Base-by-base conservation (phyloP, 2,113 vertebrate genomes). In the Chamaea fasciata region DNA sequence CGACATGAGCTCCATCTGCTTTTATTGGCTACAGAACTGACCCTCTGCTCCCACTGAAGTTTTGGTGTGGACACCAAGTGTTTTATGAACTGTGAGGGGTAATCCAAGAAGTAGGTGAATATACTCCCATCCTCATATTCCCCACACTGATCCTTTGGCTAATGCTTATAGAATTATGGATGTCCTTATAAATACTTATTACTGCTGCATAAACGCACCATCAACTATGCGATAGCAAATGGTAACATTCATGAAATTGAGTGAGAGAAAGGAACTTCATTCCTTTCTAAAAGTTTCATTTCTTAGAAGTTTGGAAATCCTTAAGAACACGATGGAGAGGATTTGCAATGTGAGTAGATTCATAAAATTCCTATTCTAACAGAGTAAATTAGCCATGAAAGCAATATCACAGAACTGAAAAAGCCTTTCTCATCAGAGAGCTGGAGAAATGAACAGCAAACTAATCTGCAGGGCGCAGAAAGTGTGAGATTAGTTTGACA, bases 381-480 rank as follows among this genome's bases (percentile, higher is more conserved):
- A 52, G 65, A 44, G 6, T 87, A 94, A 95, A 94, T 86, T 94
- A 93, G 39, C 77, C 74, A 76, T 96, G 83, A 96, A 94, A 95
- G 69, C 73, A 87, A 30, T 86, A 92, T 86, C 59, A 71, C 31
- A 17, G 82, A 93, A 57, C 67, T 94, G 69, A 87, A 95, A 93
- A 96, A 90, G 33, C 14, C 41, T 83, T 52, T 73, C 55, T 91
- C 47, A 67, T 88, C 82, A 92, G 83, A 90, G 67, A 68, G 65
- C 83, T 81, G 39, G 65, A 68, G 76, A 95, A 92, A 55, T 75
- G 62, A 63, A 52, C 23, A 50, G 78, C 47, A 88, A 73, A 94
- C 24, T 91, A 90, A 75, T 86, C 59, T 95, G 44, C 35, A 57
- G 55, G 44, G 47, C n/a, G 35, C 52, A 93, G 85, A 85, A 86